Conservation (phyloP, 2,113 vertebrate genomes). For the Ceuthmochares aereus region DNA sequence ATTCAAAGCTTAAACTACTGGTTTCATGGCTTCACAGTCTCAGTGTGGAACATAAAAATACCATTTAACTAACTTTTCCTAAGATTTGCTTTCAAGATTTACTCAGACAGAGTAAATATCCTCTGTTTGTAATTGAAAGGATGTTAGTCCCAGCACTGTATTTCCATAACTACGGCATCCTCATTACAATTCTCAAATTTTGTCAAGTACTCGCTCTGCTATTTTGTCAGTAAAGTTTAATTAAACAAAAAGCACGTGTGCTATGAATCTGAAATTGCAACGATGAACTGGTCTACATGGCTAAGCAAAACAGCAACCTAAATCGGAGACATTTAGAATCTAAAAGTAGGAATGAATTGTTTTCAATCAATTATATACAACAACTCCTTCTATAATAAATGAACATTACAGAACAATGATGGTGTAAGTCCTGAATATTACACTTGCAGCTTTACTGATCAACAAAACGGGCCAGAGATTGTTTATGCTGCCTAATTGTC, state of each 20-base stretch:
- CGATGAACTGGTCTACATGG: neutral
- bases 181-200: neutral
- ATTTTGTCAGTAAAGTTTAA: constrained; percentile 35
- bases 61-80: neutral
- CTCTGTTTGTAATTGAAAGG: neutral
- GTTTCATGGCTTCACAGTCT: neutral
- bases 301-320: neutral
- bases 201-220: neutral
- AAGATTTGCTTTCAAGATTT: neutral
- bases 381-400: neutral
- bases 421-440: neutral
- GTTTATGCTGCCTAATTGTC: neutral
- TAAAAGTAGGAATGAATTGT: rapidly evolving
- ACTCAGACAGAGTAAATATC: neutral
- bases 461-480: neutral
- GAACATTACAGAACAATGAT: neutral
- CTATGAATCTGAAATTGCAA: neutral
- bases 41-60: neutral
- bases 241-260: neutral
- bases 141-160: neutral
- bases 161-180: neutral
- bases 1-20: neutral
- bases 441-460: neutral
- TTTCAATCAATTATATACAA: neutral
- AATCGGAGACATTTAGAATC: neutral